These are phyloP conservation scores for Sminthurinus aureus DNA, from an alignment of 2,888 invertebrate species.

Conservation along the genomic window DNA sequence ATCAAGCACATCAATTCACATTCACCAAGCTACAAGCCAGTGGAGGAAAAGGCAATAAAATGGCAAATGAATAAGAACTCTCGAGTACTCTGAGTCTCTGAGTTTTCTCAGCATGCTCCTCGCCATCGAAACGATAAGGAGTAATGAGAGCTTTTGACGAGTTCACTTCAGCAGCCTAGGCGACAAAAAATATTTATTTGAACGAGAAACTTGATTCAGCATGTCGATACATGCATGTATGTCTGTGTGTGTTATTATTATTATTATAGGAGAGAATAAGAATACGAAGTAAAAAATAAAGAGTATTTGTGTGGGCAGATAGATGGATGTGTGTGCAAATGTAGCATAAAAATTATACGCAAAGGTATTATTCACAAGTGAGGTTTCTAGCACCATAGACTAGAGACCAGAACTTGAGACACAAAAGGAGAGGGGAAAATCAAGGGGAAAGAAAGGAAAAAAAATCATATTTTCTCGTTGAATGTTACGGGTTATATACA, in stretches of 20 bases:
- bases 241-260: too few relatives aligned
- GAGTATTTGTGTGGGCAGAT: neutral
- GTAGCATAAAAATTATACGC: too few relatives aligned
- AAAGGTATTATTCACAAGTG: too few relatives aligned
- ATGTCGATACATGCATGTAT: too few relatives aligned
- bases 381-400: neutral
- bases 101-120: slow-evolving; percentile 5
- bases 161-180: neutral
- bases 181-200: neutral
- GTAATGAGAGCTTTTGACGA: slow-evolving; percentile 22
- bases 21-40: neutral
- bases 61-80: slow-evolving; percentile 26
- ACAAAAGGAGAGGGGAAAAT: neutral
- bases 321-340: neutral
- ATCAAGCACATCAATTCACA: slow-evolving; percentile 22
- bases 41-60: slow-evolving; percentile 24
- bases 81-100: neutral
- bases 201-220: neutral
- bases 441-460: neutral
- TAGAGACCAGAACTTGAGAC: neutral
- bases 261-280: neutral
- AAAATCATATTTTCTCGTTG: neutral
- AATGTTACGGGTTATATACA: neutral
- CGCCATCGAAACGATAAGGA: neutral
- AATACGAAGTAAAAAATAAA: neutral